phyloP scores from a whole-genome alignment of 2,797 vertebrate genomes.

The Cryptoprocta ferox region DNA sequence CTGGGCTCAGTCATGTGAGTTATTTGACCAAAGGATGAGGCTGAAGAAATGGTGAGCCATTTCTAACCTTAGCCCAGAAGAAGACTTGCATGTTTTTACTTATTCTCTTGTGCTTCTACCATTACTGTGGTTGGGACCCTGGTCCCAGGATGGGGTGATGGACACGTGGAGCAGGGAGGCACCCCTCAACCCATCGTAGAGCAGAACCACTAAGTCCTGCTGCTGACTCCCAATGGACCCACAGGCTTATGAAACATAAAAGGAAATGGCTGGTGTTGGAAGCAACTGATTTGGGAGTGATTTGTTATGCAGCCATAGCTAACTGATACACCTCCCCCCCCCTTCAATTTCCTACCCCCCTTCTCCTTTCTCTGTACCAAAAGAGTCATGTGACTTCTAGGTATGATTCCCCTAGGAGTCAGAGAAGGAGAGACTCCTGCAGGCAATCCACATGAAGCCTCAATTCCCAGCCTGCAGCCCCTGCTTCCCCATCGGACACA shows the following conservation, averaged over 20 bases:
- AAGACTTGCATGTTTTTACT: background rate
- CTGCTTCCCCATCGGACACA: background rate
- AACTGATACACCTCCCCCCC: background rate
- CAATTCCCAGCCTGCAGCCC: background rate
- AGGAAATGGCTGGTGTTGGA: background rate
- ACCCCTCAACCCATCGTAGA: background rate
- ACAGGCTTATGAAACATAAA: background rate
- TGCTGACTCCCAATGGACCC: background rate
- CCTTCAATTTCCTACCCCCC: rapidly evolving
- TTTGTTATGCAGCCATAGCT: background rate
- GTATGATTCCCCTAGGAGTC: background rate
- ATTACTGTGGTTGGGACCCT: rapidly evolving
- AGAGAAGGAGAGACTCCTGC: background rate
- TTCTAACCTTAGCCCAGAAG: background rate
- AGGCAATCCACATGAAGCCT: background rate
- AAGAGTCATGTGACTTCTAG: background rate
- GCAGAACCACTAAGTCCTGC: background rate
- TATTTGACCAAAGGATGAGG: background rate
- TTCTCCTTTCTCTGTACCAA: background rate
- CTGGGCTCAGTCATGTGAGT: background rate
- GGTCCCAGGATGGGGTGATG: background rate
- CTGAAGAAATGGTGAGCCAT: background rate
- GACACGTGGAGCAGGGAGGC: no score
- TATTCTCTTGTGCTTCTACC: background rate
- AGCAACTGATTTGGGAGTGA: background rate